A percentile compares a stretch with the other conserved stretches of the same genome.
Conservation (phyloP, 2,888 invertebrate genomes). For the Marronus borbonicus region DNA sequence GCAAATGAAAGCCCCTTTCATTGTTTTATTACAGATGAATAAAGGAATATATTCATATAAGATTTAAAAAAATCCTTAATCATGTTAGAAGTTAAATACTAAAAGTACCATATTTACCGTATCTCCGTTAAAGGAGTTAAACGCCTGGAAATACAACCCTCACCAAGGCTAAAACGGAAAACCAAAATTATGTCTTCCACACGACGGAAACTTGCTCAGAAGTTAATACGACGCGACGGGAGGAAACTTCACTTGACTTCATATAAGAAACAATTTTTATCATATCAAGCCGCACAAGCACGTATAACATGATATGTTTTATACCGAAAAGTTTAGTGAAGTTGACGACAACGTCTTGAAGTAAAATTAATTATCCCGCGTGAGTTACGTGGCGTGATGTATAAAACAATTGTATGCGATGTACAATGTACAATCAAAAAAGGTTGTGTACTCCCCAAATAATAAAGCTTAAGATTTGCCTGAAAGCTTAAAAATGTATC, state of each 20-base stretch:
- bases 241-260: not conserved
- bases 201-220: not conserved
- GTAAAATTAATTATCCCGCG: not conserved
- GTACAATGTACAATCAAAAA: too few relatives aligned
- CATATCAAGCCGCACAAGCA: not conserved
- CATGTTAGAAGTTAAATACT: too few relatives aligned
- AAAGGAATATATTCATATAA: too few relatives aligned
- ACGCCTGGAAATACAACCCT: not conserved
- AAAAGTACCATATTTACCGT: too few relatives aligned
- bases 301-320: not conserved
- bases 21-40: too few relatives aligned
- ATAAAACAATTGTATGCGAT: not conserved
- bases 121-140: too few relatives aligned
- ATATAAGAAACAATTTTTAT: slow-evolving; percentile 1
- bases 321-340: not conserved
- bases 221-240: not conserved
- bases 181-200: not conserved
- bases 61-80: too few relatives aligned
- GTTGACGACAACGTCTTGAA: not conserved
- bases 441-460: too few relatives aligned
- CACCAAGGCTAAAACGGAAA: not conserved
- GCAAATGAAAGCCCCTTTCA: too few relatives aligned
- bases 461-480: too few relatives aligned
- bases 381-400: not conserved
- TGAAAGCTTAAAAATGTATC: too few relatives aligned